Base-by-base conservation (phyloP, 2,113 vertebrate species). In the Pagrus major region DNA sequence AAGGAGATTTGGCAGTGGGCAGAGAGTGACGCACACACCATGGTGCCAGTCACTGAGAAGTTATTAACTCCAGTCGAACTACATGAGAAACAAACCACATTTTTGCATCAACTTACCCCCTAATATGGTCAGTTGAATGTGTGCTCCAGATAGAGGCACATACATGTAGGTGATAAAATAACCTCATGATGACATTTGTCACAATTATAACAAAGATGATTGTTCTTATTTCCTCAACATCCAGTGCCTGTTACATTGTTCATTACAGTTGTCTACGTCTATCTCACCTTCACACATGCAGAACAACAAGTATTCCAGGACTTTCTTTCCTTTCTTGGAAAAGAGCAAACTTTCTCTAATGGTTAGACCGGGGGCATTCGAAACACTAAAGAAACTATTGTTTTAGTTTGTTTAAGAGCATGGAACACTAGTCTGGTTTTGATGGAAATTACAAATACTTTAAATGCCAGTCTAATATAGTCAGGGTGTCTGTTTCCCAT, bases 391-490 rank as follows among this genome's bases (percentile, higher is more conserved):
- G 21, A 23, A 71, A 61, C 65, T 58, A 59, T 65, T 67, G 64
- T 71, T 35, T 33, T 6, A 37, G n/a, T n/a, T 67, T 71, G 55
- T 71, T 0, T 49, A 42, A 46, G 65, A 42, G 21, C 23, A 51
- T 41, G 27, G 25, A 37, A 69, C n/a, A 63, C 37, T 21, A 47
- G 51, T 61, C 61, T 74, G 56, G 23, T 46, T 66, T 35, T 64
- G 49, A 54, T 77, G 68, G 64, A 77, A 44, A 76, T 58, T 35
- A 70, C 56, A 74, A 63, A 83, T 81, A 55, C 63, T 69, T 68
- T 1, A 71, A 66, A 80, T 80, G 37, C 37, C 46, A 71, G 20
- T 66, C 68, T 56, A 74, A 80, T 58, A 23, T 5, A 58, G 49
- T 65, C 64, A 81, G 41, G n/a, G 35, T 16, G 47, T n/a, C 83